Percentiles rank a stretch among this genome's conserved stretches.
phyloP scores from a whole-genome alignment of 2,113 vertebrate species.

The Felis chaus region DNA sequence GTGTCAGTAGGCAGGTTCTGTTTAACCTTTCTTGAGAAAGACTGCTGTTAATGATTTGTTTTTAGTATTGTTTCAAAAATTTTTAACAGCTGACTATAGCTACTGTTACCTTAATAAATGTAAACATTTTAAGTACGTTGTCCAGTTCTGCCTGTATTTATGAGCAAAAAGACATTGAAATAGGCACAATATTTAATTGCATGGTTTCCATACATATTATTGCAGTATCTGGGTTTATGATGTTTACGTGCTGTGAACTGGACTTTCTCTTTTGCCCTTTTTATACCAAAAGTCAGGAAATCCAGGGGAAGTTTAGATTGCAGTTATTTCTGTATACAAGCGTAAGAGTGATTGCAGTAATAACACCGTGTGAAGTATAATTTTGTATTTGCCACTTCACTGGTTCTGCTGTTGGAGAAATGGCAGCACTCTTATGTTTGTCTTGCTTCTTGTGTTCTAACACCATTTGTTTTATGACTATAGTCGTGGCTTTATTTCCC shows the following conservation, averaged over 20 bases:
- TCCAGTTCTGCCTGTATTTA: not conserved
- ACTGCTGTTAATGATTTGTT: not conserved
- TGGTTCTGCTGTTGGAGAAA: not conserved
- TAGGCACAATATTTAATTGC: not conserved
- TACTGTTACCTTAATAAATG: not conserved
- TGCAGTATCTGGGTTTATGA: not conserved
- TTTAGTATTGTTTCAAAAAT: not conserved
- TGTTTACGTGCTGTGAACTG: not conserved
- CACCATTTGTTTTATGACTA: not conserved
- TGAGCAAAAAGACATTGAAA: not conserved
- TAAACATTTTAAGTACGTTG: not conserved
- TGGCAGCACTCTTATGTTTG: fast-evolving
- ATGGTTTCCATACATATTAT: not conserved
- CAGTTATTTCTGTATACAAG: not conserved
- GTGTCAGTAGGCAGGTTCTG: not conserved
- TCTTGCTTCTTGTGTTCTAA: not conserved
- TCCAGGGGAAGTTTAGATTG: not conserved
- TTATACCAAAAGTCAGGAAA: not conserved
- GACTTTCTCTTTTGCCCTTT: not conserved
- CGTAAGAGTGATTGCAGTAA: fast-evolving
- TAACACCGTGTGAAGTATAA: fast-evolving
- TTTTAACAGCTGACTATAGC: not conserved
- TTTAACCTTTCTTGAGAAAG: not conserved
- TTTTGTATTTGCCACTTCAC: fast-evolving
- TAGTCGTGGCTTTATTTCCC: not conserved